These are phyloP conservation scores for Crotalus horridus DNA, from an alignment of 2,113 vertebrate species.

Conservation along the genomic window DNA sequence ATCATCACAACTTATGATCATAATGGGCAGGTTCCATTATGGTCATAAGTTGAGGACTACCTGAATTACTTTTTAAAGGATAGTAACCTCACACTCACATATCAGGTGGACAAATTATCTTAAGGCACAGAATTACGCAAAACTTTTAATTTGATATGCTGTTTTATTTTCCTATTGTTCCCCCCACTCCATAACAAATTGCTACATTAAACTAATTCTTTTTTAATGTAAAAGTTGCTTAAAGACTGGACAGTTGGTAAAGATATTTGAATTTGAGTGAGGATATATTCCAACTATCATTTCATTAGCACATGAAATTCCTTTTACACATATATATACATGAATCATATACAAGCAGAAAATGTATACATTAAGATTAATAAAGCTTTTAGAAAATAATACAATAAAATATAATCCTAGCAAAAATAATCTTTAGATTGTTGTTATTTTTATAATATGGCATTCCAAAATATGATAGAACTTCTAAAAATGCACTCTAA, in stretches of 20 bases:
- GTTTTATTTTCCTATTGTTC: neutral
- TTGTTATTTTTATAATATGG: neutral
- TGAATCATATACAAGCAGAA: neutral
- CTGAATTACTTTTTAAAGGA: neutral
- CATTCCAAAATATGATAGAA: neutral
- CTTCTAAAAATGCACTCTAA: constrained; percentile 14
- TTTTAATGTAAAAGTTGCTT: neutral
- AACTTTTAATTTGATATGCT: neutral
- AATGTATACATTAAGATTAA: neutral
- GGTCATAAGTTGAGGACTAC: neutral
- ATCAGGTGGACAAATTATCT: neutral
- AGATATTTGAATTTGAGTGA: neutral
- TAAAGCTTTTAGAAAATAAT: neutral
- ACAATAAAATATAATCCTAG: neutral
- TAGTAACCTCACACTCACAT: neutral
- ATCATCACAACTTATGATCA: neutral
- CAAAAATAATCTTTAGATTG: neutral
- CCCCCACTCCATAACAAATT: neutral
- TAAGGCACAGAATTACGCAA: neutral
- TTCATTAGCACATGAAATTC: neutral
- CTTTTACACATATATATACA: neutral
- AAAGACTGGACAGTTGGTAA: neutral
- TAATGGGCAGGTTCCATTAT: neutral
- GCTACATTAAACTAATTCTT: neutral
- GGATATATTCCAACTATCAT: neutral